Evolutionary conservation across 2,888 invertebrate species (phyloP).

Genomic region (Blera fallax): DNA sequence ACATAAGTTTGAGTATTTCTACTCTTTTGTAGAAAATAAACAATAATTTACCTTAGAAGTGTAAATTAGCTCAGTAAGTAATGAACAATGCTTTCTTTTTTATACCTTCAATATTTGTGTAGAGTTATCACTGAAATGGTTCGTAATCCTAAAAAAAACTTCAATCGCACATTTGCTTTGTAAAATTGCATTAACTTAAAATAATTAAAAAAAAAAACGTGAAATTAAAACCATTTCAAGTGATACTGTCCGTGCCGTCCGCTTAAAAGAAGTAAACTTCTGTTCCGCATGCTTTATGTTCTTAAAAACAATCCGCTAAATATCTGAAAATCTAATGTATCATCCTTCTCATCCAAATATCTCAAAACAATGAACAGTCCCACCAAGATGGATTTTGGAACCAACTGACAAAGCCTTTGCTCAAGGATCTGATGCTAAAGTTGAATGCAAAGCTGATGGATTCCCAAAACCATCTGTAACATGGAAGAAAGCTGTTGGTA

Average conservation of each 20-base stretch:
- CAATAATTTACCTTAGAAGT: slow-evolving; percentile 1
- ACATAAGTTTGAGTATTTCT: neutral
- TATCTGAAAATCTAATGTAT: slow-evolving; percentile 43
- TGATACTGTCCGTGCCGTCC: slow-evolving; percentile 77
- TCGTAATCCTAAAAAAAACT: neutral
- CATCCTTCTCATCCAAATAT: slow-evolving; percentile 39
- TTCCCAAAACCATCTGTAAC: slow-evolving; percentile 96
- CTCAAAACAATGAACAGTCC: slow-evolving; percentile 85
- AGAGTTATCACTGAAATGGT: slow-evolving; percentile 71
- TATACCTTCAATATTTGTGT: slow-evolving; percentile 73
- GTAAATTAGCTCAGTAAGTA: slow-evolving; percentile 4
- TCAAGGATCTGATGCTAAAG: slow-evolving; percentile 95
- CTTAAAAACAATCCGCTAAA: neutral
- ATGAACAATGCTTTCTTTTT: neutral
- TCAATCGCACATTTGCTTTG: slow-evolving; percentile 5
- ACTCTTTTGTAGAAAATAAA: neutral
- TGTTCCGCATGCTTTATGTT: slow-evolving; percentile 77
- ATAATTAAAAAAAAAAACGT: neutral
- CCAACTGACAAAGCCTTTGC: slow-evolving; percentile 97
- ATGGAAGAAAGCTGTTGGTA: slow-evolving; percentile 98
- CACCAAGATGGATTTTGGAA: slow-evolving; percentile 97
- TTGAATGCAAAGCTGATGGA: slow-evolving; percentile 97
- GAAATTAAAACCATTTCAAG: slow-evolving; percentile 73
- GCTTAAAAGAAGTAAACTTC: slow-evolving; percentile 61
- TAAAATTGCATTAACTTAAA: slow-evolving; percentile 16